Evolutionary conservation across 2,888 invertebrate species (phyloP).

Genomic region (Lepidochitona cinerea): DNA sequence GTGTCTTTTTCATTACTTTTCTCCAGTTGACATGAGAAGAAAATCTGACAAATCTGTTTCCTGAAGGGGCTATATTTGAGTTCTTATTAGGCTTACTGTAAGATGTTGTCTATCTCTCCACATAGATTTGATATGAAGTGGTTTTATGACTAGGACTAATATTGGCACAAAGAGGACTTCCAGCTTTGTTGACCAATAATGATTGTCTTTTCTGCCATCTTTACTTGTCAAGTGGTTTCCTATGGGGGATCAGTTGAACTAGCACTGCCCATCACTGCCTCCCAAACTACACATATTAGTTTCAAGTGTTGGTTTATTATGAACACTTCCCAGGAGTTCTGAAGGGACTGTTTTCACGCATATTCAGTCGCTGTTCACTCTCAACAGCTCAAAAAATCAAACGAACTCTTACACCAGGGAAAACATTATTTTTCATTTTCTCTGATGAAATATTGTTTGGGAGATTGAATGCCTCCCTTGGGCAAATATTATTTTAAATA

Average conservation of each 20-base stretch:
- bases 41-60: too few relatives aligned
- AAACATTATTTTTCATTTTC: slow-evolving; percentile 6
- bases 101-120: too few relatives aligned
- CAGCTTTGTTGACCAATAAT: background rate
- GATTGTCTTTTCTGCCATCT: background rate
- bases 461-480: background rate
- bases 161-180: too few relatives aligned
- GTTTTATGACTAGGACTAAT: too few relatives aligned
- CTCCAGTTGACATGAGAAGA: too few relatives aligned
- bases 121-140: too few relatives aligned
- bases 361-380: background rate
- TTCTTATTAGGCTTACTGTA: too few relatives aligned
- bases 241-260: background rate
- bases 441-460: slow-evolving; percentile 6
- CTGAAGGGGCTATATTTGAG: too few relatives aligned
- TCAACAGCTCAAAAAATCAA: background rate
- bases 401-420: background rate
- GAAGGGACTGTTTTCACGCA: background rate
- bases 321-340: background rate
- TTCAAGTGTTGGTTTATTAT: background rate
- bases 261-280: background rate
- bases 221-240: background rate
- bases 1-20: too few relatives aligned
- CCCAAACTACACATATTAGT: background rate
- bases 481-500: background rate